Evolutionary conservation across 2,113 vertebrate genomes (phyloP), one percentile per base, ranked within the genome.

Genomic region (Alligator sinensis): DNA sequence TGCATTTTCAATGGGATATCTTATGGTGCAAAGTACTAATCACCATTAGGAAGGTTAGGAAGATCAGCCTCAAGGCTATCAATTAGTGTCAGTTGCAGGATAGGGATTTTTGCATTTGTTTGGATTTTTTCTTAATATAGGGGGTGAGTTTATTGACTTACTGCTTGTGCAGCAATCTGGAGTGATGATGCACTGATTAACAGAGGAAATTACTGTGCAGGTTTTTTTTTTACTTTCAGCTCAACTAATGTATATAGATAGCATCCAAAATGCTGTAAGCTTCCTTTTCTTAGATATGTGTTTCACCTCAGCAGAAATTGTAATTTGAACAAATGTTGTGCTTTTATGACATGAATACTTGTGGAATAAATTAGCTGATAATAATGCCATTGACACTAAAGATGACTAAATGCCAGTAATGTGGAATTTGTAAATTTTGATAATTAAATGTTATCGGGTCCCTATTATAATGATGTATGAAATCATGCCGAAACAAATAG

Each of bases 171-270:
- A 47, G 47, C 9, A 3, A 8, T 47, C 47, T 47, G 21, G 9
- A 82, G 54, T 19, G 15, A 27, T 4, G 64, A 30, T 59, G 27
- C 63, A 18, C 30, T 66, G 59, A 11, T 17, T 74, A 25, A 16
- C 59, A 15, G 66, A 27, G 9, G 6, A 19, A n/a, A 21, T 58
- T 72, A 4, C 72, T 25, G 9, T 38, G 15, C 34, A 80, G 25
- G 0, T 0, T 25, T 2, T 0, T 0, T 30, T 74, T 74, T 24
- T 78, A 28, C 5, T 4, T 14, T 82, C 16, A 81, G 8, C 28
- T 86, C 68, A 21, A 30, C 68, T 70, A 34, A 47, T 18, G 77
- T 61, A 66, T 24, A 21, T 38, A 68, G 10, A 16, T 87, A 84
- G 57, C 34, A 77, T 72, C 54, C 79, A 72, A 85, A 38, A 4